phyloP scores from a whole-genome alignment of 1,140 invertebrate species.

The Dendroctonus ponderosae region DNA sequence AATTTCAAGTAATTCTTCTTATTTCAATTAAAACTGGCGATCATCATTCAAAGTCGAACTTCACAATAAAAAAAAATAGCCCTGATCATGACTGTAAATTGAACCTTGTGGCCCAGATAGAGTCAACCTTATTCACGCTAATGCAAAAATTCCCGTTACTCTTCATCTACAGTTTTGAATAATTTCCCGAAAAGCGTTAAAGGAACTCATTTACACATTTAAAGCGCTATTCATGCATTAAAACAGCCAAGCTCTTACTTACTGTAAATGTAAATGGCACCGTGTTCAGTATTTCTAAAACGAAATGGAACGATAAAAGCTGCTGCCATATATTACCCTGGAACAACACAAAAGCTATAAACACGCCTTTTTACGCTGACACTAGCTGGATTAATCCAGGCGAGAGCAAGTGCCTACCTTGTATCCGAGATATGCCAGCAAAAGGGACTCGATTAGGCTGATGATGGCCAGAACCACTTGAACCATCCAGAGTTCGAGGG shows the following conservation, averaged over 20 bases:
- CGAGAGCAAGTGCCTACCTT: constrained; percentile 68
- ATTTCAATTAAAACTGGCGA: too few species aligned
- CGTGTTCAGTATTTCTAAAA: constrained; percentile 92
- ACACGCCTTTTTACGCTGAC: neutral
- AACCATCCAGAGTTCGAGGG: constrained; percentile 81
- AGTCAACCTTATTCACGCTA: too few species aligned
- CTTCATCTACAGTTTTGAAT: too few species aligned
- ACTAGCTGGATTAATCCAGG: neutral
- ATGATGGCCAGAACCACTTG: constrained; percentile 89
- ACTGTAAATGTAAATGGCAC: constrained; percentile 94
- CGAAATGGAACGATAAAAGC: constrained; percentile 90
- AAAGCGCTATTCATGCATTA: too few species aligned
- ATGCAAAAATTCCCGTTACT: too few species aligned
- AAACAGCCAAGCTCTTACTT: constrained; percentile 54
- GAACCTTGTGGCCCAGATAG: too few species aligned
- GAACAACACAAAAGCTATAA: constrained; percentile 32
- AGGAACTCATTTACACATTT: too few species aligned
- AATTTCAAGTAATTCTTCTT: too few species aligned
- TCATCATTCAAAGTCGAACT: too few species aligned
- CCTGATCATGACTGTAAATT: too few species aligned
- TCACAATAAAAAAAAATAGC: too few species aligned
- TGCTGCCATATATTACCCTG: constrained; percentile 97
- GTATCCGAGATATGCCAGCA: constrained; percentile 94
- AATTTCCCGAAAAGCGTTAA: too few species aligned
- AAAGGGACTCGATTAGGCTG: constrained; percentile 85